These are phyloP conservation scores for Tarsius wallacei DNA, from an alignment of 2,797 vertebrate species.

Conservation along the genomic window DNA sequence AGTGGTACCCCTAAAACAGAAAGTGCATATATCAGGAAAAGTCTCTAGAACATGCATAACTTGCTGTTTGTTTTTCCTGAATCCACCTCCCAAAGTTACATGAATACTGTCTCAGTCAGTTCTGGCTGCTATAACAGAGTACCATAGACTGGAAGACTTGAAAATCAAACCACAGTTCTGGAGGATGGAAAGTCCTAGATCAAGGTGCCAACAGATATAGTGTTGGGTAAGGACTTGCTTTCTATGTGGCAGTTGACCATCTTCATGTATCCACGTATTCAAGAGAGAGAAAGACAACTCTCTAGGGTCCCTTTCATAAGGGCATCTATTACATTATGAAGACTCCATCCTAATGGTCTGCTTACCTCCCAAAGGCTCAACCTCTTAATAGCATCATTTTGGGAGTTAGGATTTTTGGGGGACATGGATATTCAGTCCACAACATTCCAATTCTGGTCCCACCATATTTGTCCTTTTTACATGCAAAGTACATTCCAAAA, in stretches of 20 bases:
- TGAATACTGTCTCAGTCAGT: background rate
- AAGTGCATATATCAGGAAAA: background rate
- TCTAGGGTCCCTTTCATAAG: background rate
- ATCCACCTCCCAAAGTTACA: background rate
- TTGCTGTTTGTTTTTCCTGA: background rate
- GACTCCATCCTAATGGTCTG: background rate
- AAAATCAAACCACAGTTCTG: background rate
- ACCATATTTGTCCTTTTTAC: background rate
- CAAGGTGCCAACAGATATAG: rapidly evolving
- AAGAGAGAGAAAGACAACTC: background rate
- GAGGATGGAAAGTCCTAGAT: background rate
- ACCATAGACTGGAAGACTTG: background rate
- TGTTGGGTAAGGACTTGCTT: background rate
- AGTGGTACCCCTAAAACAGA: background rate
- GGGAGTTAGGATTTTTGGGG: background rate
- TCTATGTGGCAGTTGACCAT: background rate
- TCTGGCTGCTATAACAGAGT: background rate
- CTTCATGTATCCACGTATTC: background rate
- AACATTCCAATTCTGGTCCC: background rate
- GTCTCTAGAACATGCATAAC: rapidly evolving
- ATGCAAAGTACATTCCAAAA: background rate
- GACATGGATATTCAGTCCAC: background rate
- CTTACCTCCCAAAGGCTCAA: background rate
- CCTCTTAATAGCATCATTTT: background rate
- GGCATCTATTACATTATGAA: background rate